phyloP scores from a whole-genome alignment of 2,888 invertebrate species.

The Clunio marinus region DNA sequence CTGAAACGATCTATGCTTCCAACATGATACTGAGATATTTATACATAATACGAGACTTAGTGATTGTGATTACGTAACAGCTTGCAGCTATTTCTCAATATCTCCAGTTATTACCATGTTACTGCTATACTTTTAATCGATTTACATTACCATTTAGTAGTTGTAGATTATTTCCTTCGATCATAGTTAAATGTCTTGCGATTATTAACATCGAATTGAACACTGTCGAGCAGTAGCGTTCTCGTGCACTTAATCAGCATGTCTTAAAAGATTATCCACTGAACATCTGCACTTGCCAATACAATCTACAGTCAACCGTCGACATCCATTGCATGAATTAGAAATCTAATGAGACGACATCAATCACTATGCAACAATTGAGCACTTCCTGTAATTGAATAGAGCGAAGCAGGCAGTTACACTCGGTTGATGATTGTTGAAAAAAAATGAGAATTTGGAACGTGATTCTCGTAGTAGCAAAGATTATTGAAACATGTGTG shows the following conservation, averaged over 20 bases:
- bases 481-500: neutral
- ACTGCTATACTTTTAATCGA: conserved; percentile 29
- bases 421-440: neutral
- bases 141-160: conserved; percentile 30
- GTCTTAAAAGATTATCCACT: neutral
- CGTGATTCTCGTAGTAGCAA: neutral
- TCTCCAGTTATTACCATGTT: neutral
- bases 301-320: neutral
- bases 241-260: neutral
- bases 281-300: neutral
- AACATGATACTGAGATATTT: neutral
- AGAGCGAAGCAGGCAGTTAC: neutral
- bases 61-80: conserved; percentile 26
- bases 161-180: conserved; percentile 4
- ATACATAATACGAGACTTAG: neutral
- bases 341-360: conserved; percentile 36
- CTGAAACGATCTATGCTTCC: neutral
- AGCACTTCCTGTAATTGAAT: conserved; percentile 35
- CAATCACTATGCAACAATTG: conserved; percentile 35
- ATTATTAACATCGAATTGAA: neutral
- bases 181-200: neutral
- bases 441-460: neutral
- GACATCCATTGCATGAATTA: conserved; percentile 16
- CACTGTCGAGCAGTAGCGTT: too few species aligned
- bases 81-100: conserved; percentile 30